These are phyloP conservation scores for Echinops telfairi DNA, from an alignment of 2,113 vertebrate genomes.

Conservation along the genomic window DNA sequence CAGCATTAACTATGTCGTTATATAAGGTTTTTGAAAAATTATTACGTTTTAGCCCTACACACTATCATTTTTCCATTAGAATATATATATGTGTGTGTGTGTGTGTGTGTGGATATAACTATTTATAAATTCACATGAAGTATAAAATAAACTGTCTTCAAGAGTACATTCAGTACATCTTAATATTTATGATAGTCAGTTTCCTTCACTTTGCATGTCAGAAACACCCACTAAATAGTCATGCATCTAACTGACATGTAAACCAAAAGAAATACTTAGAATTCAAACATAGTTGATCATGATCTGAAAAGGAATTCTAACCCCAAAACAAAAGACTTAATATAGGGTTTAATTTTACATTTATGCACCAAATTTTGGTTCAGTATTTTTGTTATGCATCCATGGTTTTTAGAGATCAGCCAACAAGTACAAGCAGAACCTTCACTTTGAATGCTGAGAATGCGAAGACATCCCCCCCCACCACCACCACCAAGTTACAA, in stretches of 20 bases:
- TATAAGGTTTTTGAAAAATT: background rate
- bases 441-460: background rate
- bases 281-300: slow-evolving; percentile 57
- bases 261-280: slow-evolving; percentile 70
- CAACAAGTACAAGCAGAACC: background rate
- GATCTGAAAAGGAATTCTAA: slow-evolving; percentile 52
- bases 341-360: slow-evolving; percentile 49
- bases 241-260: slow-evolving; percentile 52
- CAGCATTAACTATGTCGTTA: background rate
- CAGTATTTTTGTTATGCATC: slow-evolving; percentile 34
- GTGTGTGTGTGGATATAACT: slow-evolving; percentile 56
- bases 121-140: slow-evolving; percentile 53
- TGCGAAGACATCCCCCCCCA: background rate
- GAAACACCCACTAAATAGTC: slow-evolving; percentile 66
- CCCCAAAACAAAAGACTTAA: slow-evolving; percentile 47
- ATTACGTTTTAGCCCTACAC: background rate
- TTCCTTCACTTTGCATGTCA: slow-evolving; percentile 60
- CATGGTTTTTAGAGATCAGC: background rate
- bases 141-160: slow-evolving; percentile 9
- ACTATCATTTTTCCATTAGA: background rate
- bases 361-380: slow-evolving; percentile 55
- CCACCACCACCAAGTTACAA: slow-evolving; percentile 32
- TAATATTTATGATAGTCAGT: slow-evolving; percentile 54
- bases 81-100: slow-evolving; percentile 46
- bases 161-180: background rate